These are phyloP conservation scores for Manis pentadactyla DNA, from an alignment of 2,797 vertebrate genomes.

Conservation along the genomic window DNA sequence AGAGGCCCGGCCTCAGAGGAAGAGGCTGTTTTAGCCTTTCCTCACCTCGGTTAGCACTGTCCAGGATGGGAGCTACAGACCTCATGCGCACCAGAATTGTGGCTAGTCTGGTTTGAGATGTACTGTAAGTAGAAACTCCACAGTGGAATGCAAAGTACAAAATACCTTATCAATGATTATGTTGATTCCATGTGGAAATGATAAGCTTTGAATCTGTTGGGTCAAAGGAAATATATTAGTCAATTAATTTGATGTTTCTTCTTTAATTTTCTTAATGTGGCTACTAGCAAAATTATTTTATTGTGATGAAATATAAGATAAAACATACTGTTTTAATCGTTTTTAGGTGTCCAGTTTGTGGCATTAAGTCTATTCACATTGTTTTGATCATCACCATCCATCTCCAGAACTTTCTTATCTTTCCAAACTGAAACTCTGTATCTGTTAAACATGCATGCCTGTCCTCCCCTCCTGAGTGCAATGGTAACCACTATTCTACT, in stretches of 20 bases:
- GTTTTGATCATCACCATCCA: background rate
- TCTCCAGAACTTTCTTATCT: background rate
- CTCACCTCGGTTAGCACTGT: background rate
- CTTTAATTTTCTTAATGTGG: background rate
- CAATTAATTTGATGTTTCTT: background rate
- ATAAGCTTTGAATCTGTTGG: background rate
- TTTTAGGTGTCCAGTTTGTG: background rate
- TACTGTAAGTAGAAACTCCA: background rate
- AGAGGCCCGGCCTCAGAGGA: background rate
- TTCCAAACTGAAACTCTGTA: background rate
- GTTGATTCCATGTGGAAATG: background rate
- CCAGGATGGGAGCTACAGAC: background rate
- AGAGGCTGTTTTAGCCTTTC: background rate
- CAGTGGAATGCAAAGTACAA: background rate
- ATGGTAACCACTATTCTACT: background rate
- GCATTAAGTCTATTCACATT: background rate
- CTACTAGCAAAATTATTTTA: background rate
- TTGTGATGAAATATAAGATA: background rate
- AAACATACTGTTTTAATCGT: background rate
- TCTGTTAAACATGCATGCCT: background rate
- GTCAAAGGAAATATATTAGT: background rate
- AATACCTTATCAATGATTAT: background rate
- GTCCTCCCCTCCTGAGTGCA: too few species aligned
- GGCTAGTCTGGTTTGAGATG: background rate
- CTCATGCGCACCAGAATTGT: background rate